Base-by-base conservation (phyloP, 92 coral and sea anemone species). In the Chrysogorgia sp. region DNA sequence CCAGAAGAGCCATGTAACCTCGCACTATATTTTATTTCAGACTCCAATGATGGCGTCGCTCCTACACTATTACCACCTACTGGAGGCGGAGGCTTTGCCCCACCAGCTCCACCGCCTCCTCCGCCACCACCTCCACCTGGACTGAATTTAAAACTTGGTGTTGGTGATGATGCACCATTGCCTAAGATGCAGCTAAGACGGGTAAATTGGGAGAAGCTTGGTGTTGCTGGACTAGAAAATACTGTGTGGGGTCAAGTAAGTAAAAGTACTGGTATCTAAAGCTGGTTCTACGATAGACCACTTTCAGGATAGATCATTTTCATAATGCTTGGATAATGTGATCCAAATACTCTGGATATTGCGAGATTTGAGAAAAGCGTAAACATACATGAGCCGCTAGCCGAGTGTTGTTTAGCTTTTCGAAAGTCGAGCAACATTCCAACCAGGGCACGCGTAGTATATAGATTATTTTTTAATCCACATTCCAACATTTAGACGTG, bases 201-300 rank as follows among this genome's bases (percentile, higher is more conserved):
- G 83, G 94, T 94, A 1, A 94, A 94, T 82, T 94, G 98, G 98
- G 98, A 94, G 75, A 94, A 94, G 83, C 86, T 94, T 29, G 92
- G 97, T 67, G 86, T 87, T 41, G 98, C 92, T 50, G 98, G 98
- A 1, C 74, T 94, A 62, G 98, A 94, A 41, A 91, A 94, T 59
- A 94, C 98, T 10, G 98, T 94, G 0, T 94, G 98, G 98, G 98
- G 92, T 0, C 96, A 92, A 93, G 98, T 94, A 81, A 41, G 84
- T 52, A n/a, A 15, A 47, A 7, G 53, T 47, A 7, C 53, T 6
- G 17, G 5, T 2, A 7, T 47, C 53, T 47, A 47, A 15, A 47
- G 15, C 2, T 47, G 53, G 6, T 4, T 5, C 5, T 5, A 37
- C 43, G 43, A n/a, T n/a, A n/a, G n/a, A n/a, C n/a, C n/a, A n/a